Base-by-base conservation (phyloP, 2,113 vertebrate genomes). In the Percopsis transmontana region DNA sequence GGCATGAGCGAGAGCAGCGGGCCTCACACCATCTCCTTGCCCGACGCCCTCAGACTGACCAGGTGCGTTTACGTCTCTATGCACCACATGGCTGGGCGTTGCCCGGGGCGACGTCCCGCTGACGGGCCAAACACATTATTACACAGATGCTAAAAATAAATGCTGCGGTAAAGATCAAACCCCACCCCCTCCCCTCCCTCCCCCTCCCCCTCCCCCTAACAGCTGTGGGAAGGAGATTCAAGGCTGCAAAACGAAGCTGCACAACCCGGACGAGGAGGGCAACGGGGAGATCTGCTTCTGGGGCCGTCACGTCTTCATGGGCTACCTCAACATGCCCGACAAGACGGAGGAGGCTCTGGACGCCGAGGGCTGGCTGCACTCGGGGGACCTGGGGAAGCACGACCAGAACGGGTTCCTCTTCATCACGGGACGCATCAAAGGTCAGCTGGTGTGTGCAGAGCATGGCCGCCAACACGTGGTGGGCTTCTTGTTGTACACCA, bases 301-400 rank as follows among this genome's bases (percentile, higher is more conserved):
- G 59, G 97, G 96, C 0, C 91, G 96, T 0, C 96, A 98, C 12
- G 4, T 99, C 74, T 99, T 98, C 87, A 99, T 99, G 96, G 97
- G 96, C 23, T 99, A 98, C 74, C 82, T 99, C 76, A 93, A 94
- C 67, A 93, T 90, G 87, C 80, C 93, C 0, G 93, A 94, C 0
- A 94, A 92, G 67, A 99, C 94, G 0, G 66, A 40, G 63, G 95
- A 98, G 74, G 90, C 87, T 0, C 77, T 98, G 0, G 94, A 98
- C 1, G 51, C 87, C 0, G 93, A 95, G 0, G 96, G 96, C 47
- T 99, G 97, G 97, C 90, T 99, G 56, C 97, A 95, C 67, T 96
- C 95, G 0, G 96, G 97, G 0, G 97, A 99, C 83, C 86, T 98
- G 33, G 97, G 97, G 23, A 93, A 86, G 47, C 70, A 92, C 0